phyloP scores from a whole-genome alignment of 2,888 invertebrate genomes.

The Timema podura region DNA sequence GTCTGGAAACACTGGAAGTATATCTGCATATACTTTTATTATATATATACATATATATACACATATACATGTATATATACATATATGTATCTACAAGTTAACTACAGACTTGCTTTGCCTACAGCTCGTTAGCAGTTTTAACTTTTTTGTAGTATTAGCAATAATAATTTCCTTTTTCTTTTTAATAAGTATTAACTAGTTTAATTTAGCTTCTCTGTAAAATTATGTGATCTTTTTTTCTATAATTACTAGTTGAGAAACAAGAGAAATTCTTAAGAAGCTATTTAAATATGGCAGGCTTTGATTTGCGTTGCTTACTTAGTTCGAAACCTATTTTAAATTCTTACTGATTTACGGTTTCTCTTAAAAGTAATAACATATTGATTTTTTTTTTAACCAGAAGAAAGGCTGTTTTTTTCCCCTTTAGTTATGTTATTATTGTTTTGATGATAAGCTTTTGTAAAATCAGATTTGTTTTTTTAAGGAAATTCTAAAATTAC shows the following conservation, averaged over 20 bases:
- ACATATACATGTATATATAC: conserved; percentile 2
- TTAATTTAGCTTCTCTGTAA: conserved; percentile 29
- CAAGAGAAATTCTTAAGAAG: conserved; percentile 30
- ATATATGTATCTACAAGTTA: conserved; percentile 30
- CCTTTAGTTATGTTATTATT: conserved; percentile 23
- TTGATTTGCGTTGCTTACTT: conserved; percentile 32
- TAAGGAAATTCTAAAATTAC: conserved; percentile 32
- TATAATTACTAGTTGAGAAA: conserved; percentile 28
- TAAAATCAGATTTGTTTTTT: conserved; percentile 31
- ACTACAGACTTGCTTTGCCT: conserved; percentile 32
- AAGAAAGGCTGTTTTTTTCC: conserved; percentile 30
- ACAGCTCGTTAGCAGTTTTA: conserved; percentile 29
- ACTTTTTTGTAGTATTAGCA: conserved; percentile 30
- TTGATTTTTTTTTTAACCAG: conserved; percentile 29
- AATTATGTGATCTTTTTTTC: conserved; percentile 29
- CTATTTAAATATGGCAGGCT: conserved; percentile 32
- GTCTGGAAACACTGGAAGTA: conserved; percentile 9
- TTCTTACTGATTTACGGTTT: conserved; percentile 31
- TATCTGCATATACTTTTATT: neutral
- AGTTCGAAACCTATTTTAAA: conserved; percentile 32
- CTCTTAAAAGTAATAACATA: conserved; percentile 30
- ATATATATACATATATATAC: neutral
- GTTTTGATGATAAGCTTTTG: conserved; percentile 21
- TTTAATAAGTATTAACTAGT: conserved; percentile 22
- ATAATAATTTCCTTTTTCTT: conserved; percentile 27